Conservation (phyloP, 23 tunicate genomes). For the Ciona savignyi region DNA sequence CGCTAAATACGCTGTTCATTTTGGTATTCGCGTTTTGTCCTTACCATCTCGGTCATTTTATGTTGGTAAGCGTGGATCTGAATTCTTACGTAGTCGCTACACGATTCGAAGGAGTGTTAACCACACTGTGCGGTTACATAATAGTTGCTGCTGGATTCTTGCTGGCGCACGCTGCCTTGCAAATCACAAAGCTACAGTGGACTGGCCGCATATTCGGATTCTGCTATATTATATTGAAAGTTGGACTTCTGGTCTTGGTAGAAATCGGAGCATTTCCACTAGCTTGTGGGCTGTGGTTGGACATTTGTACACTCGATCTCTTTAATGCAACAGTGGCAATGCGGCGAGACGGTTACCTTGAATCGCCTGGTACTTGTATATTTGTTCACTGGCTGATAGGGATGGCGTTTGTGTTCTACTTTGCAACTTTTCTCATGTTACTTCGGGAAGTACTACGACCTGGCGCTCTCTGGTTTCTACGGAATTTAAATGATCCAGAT, state of each 20-base stretch:
- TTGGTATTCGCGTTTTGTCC: constrained; percentile 88
- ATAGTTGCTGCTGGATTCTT: constrained; percentile 44
- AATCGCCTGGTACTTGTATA: constrained; percentile 55
- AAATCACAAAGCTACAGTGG: constrained; percentile 36
- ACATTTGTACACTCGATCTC: constrained; percentile 64
- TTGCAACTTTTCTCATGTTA: constrained; percentile 70
- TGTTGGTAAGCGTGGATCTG: constrained; percentile 23
- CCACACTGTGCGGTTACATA: constrained; percentile 62
- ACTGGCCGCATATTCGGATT: constrained; percentile 53
- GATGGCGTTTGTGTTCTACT: constrained; percentile 57
- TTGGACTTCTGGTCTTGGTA: constrained; percentile 55
- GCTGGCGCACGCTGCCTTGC: constrained; percentile 28
- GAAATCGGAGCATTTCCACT: constrained; percentile 66
- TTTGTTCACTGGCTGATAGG: constrained; percentile 83
- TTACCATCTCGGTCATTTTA: constrained; percentile 82
- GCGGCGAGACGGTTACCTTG: constrained; percentile 21
- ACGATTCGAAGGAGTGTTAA: constrained; percentile 55
- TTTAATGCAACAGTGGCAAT: constrained; percentile 44
- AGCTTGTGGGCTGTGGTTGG: constrained; percentile 78
- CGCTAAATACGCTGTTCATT: constrained; percentile 78
- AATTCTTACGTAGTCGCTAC: constrained; percentile 42
- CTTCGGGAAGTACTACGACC: constrained; percentile 73
- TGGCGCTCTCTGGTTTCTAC: constrained; percentile 75
- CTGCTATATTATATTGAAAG: constrained; percentile 67
- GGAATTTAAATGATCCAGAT: constrained; percentile 75